Evolutionary conservation across 2,888 invertebrate species (phyloP).

Genomic region (Galerucella pusilla): DNA sequence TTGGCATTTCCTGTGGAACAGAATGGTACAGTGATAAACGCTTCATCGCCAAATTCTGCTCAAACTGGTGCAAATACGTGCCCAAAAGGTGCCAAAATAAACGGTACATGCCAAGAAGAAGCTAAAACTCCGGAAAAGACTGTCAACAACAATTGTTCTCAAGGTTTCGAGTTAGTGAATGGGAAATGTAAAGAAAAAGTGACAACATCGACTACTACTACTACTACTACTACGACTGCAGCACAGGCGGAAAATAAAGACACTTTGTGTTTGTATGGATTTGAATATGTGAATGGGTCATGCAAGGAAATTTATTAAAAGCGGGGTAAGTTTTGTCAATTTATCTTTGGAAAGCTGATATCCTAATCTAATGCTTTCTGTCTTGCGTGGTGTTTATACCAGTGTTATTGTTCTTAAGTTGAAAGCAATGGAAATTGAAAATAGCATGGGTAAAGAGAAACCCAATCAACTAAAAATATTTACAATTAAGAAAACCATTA

Average conservation of each 20-base stretch:
- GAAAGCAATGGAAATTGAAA: too few species aligned
- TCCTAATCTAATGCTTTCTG: too few species aligned
- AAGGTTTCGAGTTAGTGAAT: slow-evolving; percentile 1
- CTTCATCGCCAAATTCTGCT: not conserved
- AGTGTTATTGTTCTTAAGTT: too few species aligned
- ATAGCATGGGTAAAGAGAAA: too few species aligned
- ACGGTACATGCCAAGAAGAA: not conserved
- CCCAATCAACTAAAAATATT: too few species aligned
- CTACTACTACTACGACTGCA: not conserved
- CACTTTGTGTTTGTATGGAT: slow-evolving; percentile 12
- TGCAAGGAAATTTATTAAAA: slow-evolving; percentile 16
- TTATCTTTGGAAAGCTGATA: too few species aligned
- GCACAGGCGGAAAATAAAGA: not conserved
- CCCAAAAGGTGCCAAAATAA: not conserved
- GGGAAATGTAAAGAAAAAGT: not conserved
- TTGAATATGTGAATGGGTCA: slow-evolving; percentile 1
- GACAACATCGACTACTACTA: not conserved
- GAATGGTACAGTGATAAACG: not conserved
- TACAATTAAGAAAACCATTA: too few species aligned
- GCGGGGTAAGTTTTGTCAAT: not conserved
- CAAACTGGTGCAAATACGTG: not conserved
- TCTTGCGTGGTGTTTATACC: too few species aligned
- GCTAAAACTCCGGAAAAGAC: not conserved
- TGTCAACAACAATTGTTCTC: not conserved
- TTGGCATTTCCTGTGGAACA: not conserved